A percentile compares a stretch with the other conserved stretches of the same genome.
Conservation (phyloP, 92 coral and sea anemone species). For the Epizoanthus scotinus region DNA sequence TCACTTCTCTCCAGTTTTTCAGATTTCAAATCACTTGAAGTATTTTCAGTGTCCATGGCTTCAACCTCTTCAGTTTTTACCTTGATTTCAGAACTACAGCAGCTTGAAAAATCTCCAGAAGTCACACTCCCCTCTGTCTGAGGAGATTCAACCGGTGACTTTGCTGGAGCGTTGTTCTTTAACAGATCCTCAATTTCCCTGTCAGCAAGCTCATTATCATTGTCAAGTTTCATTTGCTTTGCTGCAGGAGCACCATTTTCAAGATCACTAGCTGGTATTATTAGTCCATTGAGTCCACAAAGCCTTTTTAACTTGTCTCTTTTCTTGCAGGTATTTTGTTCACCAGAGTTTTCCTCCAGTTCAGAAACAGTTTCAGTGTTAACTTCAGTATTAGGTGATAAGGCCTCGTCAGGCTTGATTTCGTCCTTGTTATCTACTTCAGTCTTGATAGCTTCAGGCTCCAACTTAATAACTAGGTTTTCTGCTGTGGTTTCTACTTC, state of each 20-base stretch:
- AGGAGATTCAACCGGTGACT: constrained; percentile 64
- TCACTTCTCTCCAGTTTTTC: constrained; percentile 45
- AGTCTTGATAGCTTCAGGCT: constrained; percentile 1
- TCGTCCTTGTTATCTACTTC: background rate
- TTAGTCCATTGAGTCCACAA: constrained; percentile 39
- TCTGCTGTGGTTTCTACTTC: background rate
- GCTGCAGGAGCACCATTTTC: constrained; percentile 51
- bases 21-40: constrained; percentile 33
- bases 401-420: background rate
- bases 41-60: constrained; percentile 11
- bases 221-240: constrained; percentile 76
- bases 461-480: constrained; percentile 5
- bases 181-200: constrained; percentile 57
- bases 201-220: constrained; percentile 61
- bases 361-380: constrained; percentile 20
- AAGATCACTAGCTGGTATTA: constrained; percentile 42
- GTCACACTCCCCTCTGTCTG: constrained; percentile 74
- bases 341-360: background rate
- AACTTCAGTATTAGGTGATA: background rate
- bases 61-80: constrained; percentile 12
- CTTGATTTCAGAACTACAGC: constrained; percentile 23
- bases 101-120: constrained; percentile 47
- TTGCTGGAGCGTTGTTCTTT: constrained; percentile 33
- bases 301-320: constrained; percentile 33
- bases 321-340: constrained; percentile 27